phyloP scores from a whole-genome alignment of 2,888 invertebrate species.

The Cantharis rufa region DNA sequence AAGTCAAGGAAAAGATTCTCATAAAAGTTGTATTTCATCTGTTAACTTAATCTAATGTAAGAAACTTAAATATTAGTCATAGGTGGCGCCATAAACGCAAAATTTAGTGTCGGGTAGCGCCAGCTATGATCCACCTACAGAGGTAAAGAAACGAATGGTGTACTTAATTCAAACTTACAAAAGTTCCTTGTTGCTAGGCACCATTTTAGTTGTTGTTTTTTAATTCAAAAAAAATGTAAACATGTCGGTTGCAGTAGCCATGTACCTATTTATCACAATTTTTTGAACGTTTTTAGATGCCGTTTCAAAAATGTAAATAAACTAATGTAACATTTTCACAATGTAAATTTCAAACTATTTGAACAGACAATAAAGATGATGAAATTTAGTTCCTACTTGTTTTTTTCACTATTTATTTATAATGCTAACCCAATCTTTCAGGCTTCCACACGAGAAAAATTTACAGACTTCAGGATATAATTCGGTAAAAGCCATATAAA shows the following conservation, averaged over 20 bases:
- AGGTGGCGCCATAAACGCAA: background rate
- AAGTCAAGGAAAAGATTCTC: background rate
- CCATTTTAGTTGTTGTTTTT: background rate
- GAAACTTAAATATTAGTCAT: background rate
- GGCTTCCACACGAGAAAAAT: no score
- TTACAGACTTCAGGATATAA: no score
- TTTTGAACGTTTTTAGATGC: background rate
- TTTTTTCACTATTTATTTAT: background rate
- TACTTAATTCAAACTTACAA: background rate
- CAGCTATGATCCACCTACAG: background rate
- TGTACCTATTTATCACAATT: background rate
- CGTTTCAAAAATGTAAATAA: slow-evolving; percentile 1
- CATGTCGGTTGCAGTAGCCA: background rate
- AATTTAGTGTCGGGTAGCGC: background rate
- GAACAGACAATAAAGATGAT: slow-evolving; percentile 25
- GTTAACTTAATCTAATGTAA: background rate
- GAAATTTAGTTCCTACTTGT: background rate
- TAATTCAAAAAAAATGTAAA: background rate
- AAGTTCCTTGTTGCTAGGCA: background rate
- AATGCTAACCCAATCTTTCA: no score
- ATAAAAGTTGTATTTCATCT: background rate
- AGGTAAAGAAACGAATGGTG: background rate
- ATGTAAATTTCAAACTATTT: slow-evolving; percentile 11
- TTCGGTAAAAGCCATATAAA: no score
- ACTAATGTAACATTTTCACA: background rate